Evolutionary conservation across 1,140 invertebrate species (phyloP).

Genomic region (Drosophila grimshawi): DNA sequence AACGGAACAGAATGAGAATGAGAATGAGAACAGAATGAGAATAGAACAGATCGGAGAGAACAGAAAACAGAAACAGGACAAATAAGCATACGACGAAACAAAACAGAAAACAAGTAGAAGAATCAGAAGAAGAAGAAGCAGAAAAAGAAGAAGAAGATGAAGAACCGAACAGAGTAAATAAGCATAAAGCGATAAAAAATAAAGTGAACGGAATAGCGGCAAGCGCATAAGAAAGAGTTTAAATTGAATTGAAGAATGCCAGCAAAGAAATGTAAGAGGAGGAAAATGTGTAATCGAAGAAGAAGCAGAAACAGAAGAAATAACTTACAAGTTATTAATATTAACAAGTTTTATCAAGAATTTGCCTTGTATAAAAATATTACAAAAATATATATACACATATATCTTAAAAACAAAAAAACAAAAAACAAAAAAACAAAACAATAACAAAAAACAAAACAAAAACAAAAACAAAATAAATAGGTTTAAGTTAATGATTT

Average conservation of each 20-base stretch:
- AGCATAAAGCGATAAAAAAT: constrained; percentile 18
- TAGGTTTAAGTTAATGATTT: constrained; percentile 25
- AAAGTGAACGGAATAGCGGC: constrained; percentile 39
- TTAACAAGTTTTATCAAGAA: constrained; percentile 12
- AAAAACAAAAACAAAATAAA: constrained; percentile 25
- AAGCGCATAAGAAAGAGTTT: constrained; percentile 57
- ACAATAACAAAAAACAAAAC: neutral
- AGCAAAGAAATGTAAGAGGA: neutral
- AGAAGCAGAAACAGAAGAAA: neutral
- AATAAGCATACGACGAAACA: constrained; percentile 14
- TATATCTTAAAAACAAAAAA: neutral
- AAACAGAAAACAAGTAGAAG: constrained; percentile 19
- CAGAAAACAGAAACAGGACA: constrained; percentile 22
- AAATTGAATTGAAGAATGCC: neutral
- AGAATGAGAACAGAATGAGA: constrained; percentile 23
- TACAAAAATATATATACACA: neutral
- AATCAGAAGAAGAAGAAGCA: too few relatives aligned
- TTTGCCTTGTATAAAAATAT: constrained; percentile 33
- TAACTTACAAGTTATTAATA: constrained; percentile 3
- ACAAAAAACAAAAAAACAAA: neutral
- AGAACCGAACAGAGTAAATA: constrained; percentile 22
- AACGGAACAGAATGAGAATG: constrained; percentile 32
- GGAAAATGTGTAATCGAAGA: too few relatives aligned
- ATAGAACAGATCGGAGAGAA: constrained; percentile 18
- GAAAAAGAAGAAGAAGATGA: too few relatives aligned